phyloP scores from a whole-genome alignment of 1,140 invertebrate species.

The Magallana ariakensis region DNA sequence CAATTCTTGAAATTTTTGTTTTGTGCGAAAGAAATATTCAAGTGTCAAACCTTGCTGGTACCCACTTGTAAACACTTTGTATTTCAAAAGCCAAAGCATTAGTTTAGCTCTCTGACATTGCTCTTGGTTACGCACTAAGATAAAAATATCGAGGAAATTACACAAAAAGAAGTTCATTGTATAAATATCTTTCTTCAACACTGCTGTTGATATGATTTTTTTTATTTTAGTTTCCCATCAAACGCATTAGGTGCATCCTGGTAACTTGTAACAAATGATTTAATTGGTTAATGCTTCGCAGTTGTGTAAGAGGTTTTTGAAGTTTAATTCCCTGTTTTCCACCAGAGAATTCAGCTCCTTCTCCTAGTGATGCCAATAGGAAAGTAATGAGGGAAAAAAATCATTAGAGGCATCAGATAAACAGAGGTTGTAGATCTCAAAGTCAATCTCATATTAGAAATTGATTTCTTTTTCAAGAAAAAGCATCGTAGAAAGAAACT shows the following conservation, averaged over 20 bases:
- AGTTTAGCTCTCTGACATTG: conserved; percentile 8
- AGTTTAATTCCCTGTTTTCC: neutral
- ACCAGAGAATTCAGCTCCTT: neutral
- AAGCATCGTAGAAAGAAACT: neutral
- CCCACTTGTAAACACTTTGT: neutral
- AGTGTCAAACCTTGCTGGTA: neutral
- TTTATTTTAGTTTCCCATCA: conserved; percentile 2
- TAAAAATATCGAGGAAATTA: conserved; percentile 22
- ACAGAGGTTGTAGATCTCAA: no score
- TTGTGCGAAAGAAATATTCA: conserved; percentile 20
- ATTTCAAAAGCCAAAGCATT: neutral
- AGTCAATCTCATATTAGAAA: no score
- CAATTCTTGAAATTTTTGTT: neutral
- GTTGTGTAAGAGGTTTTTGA: neutral
- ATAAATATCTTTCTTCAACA: conserved; percentile 21
- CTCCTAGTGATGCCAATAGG: neutral
- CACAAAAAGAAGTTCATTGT: conserved; percentile 5
- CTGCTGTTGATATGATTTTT: conserved; percentile 11
- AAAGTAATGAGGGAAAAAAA: no score
- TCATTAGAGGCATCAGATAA: no score
- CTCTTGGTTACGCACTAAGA: neutral
- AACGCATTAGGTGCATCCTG: conserved; percentile 10
- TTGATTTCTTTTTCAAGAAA: no score
- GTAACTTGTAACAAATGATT: conserved; percentile 27
- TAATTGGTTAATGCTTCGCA: conserved; percentile 21